Evolutionary conservation across 2,113 vertebrate genomes (phyloP).

Genomic region (Limnothrissa miodon): DNA sequence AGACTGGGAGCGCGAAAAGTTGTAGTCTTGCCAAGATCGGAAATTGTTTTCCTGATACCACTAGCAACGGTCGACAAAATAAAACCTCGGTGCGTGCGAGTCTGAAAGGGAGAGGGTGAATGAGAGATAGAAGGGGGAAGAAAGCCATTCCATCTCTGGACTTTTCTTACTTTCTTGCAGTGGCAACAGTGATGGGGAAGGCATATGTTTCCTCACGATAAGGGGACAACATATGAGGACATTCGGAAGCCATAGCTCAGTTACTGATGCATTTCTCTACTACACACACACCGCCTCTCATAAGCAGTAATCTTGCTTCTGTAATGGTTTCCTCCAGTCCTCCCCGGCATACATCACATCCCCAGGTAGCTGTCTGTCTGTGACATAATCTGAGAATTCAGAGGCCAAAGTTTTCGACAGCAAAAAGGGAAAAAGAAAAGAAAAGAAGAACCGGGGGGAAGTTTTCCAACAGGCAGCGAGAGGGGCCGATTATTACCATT

Average conservation of each 20-base stretch:
- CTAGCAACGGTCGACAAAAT: background rate
- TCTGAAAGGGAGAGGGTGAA: background rate
- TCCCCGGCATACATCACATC: conserved; percentile 36
- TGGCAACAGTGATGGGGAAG: background rate
- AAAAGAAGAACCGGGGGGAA: conserved; percentile 59
- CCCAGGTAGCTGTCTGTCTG: conserved; percentile 63
- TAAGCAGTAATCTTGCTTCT: background rate
- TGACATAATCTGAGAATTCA: conserved; percentile 74
- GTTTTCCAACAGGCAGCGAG: conserved; percentile 73
- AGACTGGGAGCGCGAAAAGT: background rate
- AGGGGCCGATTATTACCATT: conserved; percentile 80
- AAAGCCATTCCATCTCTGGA: background rate
- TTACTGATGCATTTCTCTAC: background rate
- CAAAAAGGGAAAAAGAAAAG: conserved; percentile 34
- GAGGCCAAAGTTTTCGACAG: conserved; percentile 51
- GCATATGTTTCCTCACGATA: conserved; percentile 7
- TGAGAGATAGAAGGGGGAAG: background rate
- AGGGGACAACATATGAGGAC: background rate
- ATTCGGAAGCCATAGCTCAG: background rate
- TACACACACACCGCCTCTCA: background rate
- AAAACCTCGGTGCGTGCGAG: background rate
- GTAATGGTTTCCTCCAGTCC: conserved; percentile 16
- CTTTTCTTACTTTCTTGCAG: background rate
- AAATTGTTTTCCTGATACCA: conserved; percentile 8
- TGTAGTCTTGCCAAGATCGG: background rate